These are phyloP conservation scores for Eupithecia dodoneata DNA, from an alignment of 2,888 invertebrate genomes.

Conservation along the genomic window DNA sequence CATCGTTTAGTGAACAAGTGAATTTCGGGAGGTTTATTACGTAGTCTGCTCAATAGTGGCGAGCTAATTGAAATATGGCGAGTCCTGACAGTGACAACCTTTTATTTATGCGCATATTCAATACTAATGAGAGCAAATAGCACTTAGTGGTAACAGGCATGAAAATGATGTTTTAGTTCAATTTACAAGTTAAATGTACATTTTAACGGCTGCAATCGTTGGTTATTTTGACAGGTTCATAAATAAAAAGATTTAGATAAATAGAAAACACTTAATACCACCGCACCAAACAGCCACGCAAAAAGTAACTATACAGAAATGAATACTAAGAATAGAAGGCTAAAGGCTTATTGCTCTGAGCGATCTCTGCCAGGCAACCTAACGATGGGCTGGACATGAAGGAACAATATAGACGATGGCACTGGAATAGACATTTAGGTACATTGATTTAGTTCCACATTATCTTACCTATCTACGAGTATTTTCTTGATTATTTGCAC, in stretches of 20 bases:
- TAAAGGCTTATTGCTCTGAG: too few relatives aligned
- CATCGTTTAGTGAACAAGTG: slow-evolving; percentile 52
- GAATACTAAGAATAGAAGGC: too few relatives aligned
- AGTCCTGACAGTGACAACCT: slow-evolving; percentile 29
- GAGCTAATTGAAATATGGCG: slow-evolving; percentile 26
- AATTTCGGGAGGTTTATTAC: slow-evolving; percentile 44
- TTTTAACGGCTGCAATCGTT: slow-evolving; percentile 6
- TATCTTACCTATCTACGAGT: neutral
- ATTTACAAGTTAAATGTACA: slow-evolving; percentile 22
- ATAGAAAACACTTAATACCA: too few relatives aligned
- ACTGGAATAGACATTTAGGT: too few relatives aligned
- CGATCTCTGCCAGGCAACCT: too few relatives aligned
- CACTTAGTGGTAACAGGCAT: slow-evolving; percentile 22
- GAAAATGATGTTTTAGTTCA: slow-evolving; percentile 29
- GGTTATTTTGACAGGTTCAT: neutral
- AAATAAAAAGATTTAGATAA: neutral
- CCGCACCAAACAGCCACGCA: too few relatives aligned
- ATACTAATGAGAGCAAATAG: slow-evolving; percentile 28
- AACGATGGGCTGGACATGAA: too few relatives aligned
- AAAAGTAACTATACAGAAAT: too few relatives aligned
- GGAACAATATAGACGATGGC: too few relatives aligned
- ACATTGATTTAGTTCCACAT: neutral
- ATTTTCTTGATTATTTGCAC: neutral
- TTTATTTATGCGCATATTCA: slow-evolving; percentile 34
- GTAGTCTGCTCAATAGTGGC: slow-evolving; percentile 17